Evolutionary conservation across 2,113 vertebrate species (phyloP).

Genomic region (Mastomys coucha): DNA sequence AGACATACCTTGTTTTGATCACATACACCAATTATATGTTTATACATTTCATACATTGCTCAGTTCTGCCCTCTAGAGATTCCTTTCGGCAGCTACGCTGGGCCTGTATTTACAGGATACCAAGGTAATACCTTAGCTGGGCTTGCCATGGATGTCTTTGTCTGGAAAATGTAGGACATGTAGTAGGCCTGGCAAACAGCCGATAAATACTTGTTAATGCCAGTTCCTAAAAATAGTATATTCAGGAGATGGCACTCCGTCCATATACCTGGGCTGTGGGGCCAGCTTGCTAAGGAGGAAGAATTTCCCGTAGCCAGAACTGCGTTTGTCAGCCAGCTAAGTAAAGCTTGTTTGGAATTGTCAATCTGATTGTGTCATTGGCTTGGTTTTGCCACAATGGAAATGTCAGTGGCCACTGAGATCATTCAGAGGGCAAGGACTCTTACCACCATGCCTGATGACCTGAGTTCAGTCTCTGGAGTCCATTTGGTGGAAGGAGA

Average conservation of each 20-base stretch:
- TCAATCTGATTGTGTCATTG: conserved; percentile 7
- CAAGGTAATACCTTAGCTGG: conserved; percentile 9
- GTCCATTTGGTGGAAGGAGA: background rate
- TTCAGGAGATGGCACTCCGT: background rate
- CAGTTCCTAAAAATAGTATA: conserved; percentile 37
- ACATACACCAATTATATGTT: conserved; percentile 43
- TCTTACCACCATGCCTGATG: background rate
- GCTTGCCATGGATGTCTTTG: conserved; percentile 47
- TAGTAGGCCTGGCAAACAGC: background rate
- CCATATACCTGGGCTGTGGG: background rate
- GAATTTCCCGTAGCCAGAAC: conserved; percentile 1
- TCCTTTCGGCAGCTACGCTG: conserved; percentile 42
- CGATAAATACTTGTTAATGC: conserved; percentile 42
- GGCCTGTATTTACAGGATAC: conserved; percentile 32
- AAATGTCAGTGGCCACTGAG: background rate
- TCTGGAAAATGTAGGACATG: conserved; percentile 37
- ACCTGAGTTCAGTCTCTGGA: background rate
- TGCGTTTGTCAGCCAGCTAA: background rate
- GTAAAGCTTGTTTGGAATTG: conserved; percentile 24
- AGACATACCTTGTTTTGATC: conserved; percentile 66
- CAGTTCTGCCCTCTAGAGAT: conserved; percentile 1
- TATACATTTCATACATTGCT: conserved; percentile 55
- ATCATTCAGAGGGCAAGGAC: background rate
- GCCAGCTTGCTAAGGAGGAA: conserved; percentile 32
- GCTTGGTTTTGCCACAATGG: conserved; percentile 38